phyloP scores from a whole-genome alignment of 2,113 vertebrate species.

The Bettongia penicillata region DNA sequence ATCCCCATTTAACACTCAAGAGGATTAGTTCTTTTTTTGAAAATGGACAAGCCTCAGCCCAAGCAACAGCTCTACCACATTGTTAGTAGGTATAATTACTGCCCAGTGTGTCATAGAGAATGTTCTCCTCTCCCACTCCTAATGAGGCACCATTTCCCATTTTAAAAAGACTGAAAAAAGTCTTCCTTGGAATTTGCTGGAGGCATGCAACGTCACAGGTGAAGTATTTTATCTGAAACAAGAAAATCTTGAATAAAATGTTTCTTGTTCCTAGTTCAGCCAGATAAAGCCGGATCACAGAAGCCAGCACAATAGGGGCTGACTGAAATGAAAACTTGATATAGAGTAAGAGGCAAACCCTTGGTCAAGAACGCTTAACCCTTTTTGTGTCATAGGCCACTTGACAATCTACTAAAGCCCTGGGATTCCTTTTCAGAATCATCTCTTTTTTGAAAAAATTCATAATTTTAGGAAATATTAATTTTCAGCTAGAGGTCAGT shows the following conservation, averaged over 20 bases:
- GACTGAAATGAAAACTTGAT: constrained; percentile 10
- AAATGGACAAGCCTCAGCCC: background rate
- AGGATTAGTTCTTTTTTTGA: background rate
- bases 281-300: constrained; percentile 41
- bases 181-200: background rate
- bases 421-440: background rate
- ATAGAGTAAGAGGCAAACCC: constrained; percentile 46
- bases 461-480: background rate
- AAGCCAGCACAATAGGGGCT: constrained; percentile 11
- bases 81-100: background rate
- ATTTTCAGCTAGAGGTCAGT: background rate
- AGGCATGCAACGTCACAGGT: background rate
- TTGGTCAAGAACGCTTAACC: background rate
- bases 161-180: background rate
- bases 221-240: constrained; percentile 3
- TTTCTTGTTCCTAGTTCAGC: constrained; percentile 18
- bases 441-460: background rate
- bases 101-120: background rate
- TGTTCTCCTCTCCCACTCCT: constrained; percentile 1
- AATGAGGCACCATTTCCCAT: background rate
- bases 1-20: background rate
- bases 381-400: background rate
- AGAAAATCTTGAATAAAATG: constrained; percentile 23
- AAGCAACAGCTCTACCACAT: background rate
- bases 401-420: background rate